Conservation (phyloP, 2,797 vertebrate genomes). For the Tolypeutes matacus region DNA sequence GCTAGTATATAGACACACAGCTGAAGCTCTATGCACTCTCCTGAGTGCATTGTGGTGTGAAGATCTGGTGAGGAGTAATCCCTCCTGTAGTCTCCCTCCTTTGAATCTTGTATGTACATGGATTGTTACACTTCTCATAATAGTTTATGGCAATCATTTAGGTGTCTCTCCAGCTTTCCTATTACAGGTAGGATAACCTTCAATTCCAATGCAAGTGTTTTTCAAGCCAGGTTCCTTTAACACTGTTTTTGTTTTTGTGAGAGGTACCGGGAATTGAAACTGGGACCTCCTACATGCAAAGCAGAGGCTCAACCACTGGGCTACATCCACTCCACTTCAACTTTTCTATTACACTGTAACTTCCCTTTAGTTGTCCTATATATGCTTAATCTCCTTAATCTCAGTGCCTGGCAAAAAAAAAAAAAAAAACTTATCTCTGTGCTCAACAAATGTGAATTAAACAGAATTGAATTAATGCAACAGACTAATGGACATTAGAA, state of each 20-base stretch:
- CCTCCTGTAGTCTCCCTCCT: neutral
- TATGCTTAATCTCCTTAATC: constrained; percentile 1
- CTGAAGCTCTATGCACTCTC: too few relatives aligned
- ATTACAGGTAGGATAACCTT: neutral
- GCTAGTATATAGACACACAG: too few relatives aligned
- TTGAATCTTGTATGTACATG: neutral
- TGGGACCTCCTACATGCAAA: too few relatives aligned
- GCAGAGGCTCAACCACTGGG: too few relatives aligned
- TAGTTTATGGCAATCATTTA: neutral
- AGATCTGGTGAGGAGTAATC: neutral
- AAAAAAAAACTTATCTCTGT: neutral
- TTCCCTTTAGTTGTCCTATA: neutral
- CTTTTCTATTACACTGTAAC: neutral
- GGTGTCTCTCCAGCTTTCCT: neutral
- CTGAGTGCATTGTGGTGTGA: neutral
- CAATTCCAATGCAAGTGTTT: too few relatives aligned
- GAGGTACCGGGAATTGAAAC: too few relatives aligned
- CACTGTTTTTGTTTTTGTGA: too few relatives aligned
- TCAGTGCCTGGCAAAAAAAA: neutral
- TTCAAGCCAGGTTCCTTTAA: too few relatives aligned
- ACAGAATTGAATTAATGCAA: neutral
- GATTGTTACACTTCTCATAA: neutral
- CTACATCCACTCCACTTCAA: too few relatives aligned
- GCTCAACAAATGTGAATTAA: neutral
- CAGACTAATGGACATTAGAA: neutral